Conservation (phyloP, 1,140 invertebrate species). For the Drosophila chauvacae region DNA sequence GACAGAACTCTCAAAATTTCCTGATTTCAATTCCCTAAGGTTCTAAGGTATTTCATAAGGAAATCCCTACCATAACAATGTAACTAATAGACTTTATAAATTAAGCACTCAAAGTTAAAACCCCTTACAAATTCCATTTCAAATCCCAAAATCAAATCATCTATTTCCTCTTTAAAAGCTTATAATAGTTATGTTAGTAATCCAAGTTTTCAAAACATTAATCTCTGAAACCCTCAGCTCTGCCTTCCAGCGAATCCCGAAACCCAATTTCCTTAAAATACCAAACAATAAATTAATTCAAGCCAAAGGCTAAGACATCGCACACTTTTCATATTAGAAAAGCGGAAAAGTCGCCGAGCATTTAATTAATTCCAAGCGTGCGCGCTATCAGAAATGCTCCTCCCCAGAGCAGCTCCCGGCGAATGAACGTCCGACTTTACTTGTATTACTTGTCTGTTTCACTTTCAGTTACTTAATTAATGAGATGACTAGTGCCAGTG, state of each 20-base stretch:
- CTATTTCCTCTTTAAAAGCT: conserved; percentile 12
- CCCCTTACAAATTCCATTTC: not conserved
- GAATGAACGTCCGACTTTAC: conserved; percentile 45
- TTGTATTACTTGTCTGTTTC: conserved; percentile 44
- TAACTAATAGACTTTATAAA: not conserved
- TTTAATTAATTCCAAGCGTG: conserved; percentile 73
- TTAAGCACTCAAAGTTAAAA: not conserved
- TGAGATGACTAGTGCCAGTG: conserved; percentile 24
- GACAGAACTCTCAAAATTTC: not conserved
- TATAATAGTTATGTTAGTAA: not conserved
- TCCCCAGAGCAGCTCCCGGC: conserved; percentile 23
- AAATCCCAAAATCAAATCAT: not conserved
- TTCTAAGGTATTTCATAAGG: not conserved
- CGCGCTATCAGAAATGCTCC: conserved; percentile 55
- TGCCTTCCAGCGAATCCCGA: not conserved
- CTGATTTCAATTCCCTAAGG: not conserved
- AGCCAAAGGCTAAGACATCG: conserved; percentile 23
- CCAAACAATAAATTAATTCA: conserved; percentile 63
- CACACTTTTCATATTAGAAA: conserved; percentile 34
- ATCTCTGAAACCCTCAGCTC: conserved; percentile 8
- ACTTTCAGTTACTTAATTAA: conserved; percentile 64
- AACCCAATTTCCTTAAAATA: conserved; percentile 10
- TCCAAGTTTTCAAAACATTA: conserved; percentile 13
- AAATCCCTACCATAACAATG: too few relatives aligned
- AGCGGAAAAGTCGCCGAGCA: conserved; percentile 43